Evolutionary conservation across 1,140 invertebrate species (phyloP).

Genomic region (Ips typographus): DNA sequence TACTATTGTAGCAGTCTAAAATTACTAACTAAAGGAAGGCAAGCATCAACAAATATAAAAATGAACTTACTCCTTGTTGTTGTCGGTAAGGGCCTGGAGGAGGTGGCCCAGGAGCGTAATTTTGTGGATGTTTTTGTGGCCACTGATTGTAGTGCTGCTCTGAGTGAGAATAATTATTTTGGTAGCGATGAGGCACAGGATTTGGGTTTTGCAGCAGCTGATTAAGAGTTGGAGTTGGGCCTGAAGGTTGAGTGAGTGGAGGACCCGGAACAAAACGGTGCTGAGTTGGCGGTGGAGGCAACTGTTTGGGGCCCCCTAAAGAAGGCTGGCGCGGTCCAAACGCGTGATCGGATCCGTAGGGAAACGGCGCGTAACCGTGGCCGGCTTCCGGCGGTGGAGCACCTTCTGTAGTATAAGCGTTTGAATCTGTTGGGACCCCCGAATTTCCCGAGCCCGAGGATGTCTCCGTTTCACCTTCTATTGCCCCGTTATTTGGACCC

Average conservation of each 20-base stretch:
- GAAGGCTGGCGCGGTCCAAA: slow-evolving; percentile 47
- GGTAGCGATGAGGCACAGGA: slow-evolving; percentile 47
- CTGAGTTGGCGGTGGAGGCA: slow-evolving; percentile 37
- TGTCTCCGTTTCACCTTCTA: slow-evolving; percentile 33
- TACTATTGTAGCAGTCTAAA: no score
- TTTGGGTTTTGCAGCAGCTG: slow-evolving; percentile 61
- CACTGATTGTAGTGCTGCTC: slow-evolving; percentile 50
- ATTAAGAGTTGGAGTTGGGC: slow-evolving; percentile 88
- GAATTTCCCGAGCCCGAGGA: slow-evolving; percentile 18
- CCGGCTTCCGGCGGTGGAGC: slow-evolving; percentile 38
- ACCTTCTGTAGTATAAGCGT: slow-evolving; percentile 34
- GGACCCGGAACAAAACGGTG: slow-evolving; percentile 64
- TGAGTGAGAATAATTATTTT: slow-evolving; percentile 48
- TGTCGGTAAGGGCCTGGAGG: slow-evolving; percentile 46
- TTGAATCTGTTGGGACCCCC: slow-evolving; percentile 33
- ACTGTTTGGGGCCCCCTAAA: slow-evolving; percentile 46
- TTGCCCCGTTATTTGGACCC: slow-evolving; percentile 29
- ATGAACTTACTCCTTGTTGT: slow-evolving; percentile 34
- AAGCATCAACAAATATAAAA: background rate
- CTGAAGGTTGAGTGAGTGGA: slow-evolving; percentile 72
- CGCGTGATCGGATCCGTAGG: slow-evolving; percentile 48
- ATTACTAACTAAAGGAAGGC: no score
- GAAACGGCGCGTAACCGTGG: slow-evolving; percentile 43
- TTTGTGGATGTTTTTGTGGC: slow-evolving; percentile 46
- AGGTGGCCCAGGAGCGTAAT: slow-evolving; percentile 35